phyloP scores from a whole-genome alignment of 1,140 invertebrate species.

The Laupala kohalensis region DNA sequence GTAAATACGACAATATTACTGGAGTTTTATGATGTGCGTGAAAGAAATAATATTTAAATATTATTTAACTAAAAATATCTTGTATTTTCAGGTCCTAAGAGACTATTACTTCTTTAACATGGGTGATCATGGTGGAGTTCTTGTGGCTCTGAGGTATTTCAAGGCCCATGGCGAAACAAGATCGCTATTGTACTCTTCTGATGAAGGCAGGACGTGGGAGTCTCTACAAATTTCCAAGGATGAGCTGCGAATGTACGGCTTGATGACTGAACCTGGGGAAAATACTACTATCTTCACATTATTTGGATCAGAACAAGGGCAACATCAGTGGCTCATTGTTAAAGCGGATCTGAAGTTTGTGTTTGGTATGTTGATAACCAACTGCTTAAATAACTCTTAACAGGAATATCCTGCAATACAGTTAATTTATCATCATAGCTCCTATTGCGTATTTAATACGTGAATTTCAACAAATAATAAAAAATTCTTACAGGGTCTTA shows the following conservation, averaged over 20 bases:
- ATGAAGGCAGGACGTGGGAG: constrained; percentile 74
- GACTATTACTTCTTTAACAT: constrained; percentile 80
- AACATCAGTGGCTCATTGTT: constrained; percentile 76
- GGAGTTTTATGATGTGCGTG: no score
- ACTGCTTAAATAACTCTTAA: no score
- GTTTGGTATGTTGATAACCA: constrained; percentile 44
- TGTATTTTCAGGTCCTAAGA: constrained; percentile 41
- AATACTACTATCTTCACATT: constrained; percentile 83
- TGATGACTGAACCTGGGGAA: constrained; percentile 85
- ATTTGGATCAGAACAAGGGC: constrained; percentile 62
- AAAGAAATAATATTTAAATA: no score
- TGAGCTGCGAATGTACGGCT: constrained; percentile 63
- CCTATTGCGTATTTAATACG: no score
- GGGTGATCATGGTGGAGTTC: constrained; percentile 74
- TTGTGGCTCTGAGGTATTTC: constrained; percentile 72
- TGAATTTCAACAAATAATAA: no score
- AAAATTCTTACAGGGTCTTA: no score
- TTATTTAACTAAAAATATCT: no score
- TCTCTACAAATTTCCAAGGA: constrained; percentile 52
- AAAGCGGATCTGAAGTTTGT: constrained; percentile 63
- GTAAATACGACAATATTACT: no score
- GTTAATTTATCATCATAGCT: no score
- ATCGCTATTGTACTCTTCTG: constrained; percentile 67
- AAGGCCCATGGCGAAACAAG: constrained; percentile 58
- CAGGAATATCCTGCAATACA: no score